Evolutionary conservation across 2,797 vertebrate species (phyloP).

Genomic region (Phalanger gymnotis): DNA sequence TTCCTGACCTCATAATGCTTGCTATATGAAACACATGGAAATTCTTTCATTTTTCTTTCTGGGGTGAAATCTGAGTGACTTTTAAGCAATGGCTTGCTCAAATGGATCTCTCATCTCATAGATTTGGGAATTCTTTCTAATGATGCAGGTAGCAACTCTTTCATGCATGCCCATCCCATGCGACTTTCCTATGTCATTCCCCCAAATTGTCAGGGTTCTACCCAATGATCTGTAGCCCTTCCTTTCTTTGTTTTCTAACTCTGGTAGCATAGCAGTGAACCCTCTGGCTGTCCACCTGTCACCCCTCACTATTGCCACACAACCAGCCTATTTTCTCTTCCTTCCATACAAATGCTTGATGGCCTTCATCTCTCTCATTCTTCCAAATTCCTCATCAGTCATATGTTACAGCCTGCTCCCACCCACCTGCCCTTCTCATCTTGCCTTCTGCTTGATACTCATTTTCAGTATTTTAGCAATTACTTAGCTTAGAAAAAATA

Average conservation of each 20-base stretch:
- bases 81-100: not conserved
- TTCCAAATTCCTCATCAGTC: not conserved
- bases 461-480: not conserved
- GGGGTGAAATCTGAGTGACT: not conserved
- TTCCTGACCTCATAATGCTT: not conserved
- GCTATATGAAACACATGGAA: not conserved
- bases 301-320: not conserved
- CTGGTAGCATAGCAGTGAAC: not conserved
- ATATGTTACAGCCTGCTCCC: not conserved
- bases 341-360: not conserved
- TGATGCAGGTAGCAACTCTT: not conserved
- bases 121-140: not conserved
- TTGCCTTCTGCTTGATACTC: not conserved
- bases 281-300: not conserved
- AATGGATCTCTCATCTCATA: not conserved
- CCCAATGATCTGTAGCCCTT: not conserved
- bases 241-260: not conserved
- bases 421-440: not conserved
- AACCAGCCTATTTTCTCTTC: not conserved
- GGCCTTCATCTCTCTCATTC: not conserved
- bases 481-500: not conserved
- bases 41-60: not conserved
- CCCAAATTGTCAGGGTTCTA: not conserved
- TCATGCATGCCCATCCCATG: not conserved
- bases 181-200: not conserved